These are phyloP conservation scores for Istiophorus platypterus DNA, from an alignment of 2,113 vertebrate species.

Conservation along the genomic window DNA sequence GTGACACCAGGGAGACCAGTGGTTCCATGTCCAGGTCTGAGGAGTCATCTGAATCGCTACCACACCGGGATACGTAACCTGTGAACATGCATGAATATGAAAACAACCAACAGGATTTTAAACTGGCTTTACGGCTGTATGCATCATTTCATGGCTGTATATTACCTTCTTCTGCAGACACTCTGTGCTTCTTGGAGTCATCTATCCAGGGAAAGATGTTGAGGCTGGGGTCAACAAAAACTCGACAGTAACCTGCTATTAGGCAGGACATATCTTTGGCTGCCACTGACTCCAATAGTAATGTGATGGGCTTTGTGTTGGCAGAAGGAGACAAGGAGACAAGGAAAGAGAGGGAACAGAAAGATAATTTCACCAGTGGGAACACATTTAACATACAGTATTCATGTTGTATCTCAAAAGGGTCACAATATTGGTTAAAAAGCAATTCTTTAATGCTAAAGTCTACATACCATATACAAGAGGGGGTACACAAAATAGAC, in stretches of 20 bases:
- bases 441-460: slow-evolving; percentile 3
- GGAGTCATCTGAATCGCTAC: slow-evolving; percentile 94
- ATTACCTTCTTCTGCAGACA: slow-evolving; percentile 93
- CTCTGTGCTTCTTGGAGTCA: slow-evolving; percentile 84
- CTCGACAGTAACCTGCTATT: slow-evolving; percentile 91
- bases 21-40: slow-evolving; percentile 88
- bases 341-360: neutral
- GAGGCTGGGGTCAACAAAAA: slow-evolving; percentile 87
- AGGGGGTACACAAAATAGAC: neutral
- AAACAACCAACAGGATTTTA: neutral
- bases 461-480: slow-evolving; percentile 10
- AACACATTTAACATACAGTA: neutral
- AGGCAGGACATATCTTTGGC: slow-evolving; percentile 96
- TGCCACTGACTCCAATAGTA: slow-evolving; percentile 91
- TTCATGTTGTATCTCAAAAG: neutral
- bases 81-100: slow-evolving; percentile 22
- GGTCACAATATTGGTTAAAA: slow-evolving; percentile 4
- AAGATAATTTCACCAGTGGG: slow-evolving; percentile 12
- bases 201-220: slow-evolving; percentile 90
- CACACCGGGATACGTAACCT: slow-evolving; percentile 94
- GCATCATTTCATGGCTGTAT: neutral
- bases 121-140: neutral
- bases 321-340: slow-evolving; percentile 30
- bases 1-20: slow-evolving; percentile 54
- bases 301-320: slow-evolving; percentile 88